Conservation (phyloP, 2,113 vertebrate genomes). For the Charina bottae region DNA sequence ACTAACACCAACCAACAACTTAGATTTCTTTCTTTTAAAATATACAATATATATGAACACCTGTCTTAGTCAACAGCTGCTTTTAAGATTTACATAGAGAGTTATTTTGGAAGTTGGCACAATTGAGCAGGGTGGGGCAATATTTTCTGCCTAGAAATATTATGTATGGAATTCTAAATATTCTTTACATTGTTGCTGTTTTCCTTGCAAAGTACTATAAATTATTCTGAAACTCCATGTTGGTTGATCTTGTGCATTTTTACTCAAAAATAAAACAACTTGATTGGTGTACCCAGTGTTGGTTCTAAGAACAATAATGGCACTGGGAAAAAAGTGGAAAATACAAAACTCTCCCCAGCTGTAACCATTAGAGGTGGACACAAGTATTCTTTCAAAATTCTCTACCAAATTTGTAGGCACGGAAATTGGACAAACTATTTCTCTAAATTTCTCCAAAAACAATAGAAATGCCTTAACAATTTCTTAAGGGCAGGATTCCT, state of each 20-base stretch:
- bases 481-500: no score
- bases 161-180: neutral
- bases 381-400: no score
- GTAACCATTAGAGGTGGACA: no score
- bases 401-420: no score
- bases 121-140: neutral
- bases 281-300: neutral
- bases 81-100: neutral
- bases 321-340: neutral
- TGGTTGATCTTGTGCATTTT: neutral
- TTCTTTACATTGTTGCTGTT: neutral
- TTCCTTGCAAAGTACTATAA: neutral
- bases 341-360: neutral
- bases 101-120: neutral
- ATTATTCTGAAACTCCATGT: neutral
- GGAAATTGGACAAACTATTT: no score
- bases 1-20: neutral
- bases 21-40: neutral
- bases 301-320: neutral
- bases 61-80: neutral
- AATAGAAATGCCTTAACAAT: no score
- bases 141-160: neutral
- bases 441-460: no score
- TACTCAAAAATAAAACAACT: neutral
- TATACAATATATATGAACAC: neutral